These are phyloP conservation scores for Drosophila diplacantha DNA, from an alignment of 2,888 invertebrate genomes.

Conservation along the genomic window DNA sequence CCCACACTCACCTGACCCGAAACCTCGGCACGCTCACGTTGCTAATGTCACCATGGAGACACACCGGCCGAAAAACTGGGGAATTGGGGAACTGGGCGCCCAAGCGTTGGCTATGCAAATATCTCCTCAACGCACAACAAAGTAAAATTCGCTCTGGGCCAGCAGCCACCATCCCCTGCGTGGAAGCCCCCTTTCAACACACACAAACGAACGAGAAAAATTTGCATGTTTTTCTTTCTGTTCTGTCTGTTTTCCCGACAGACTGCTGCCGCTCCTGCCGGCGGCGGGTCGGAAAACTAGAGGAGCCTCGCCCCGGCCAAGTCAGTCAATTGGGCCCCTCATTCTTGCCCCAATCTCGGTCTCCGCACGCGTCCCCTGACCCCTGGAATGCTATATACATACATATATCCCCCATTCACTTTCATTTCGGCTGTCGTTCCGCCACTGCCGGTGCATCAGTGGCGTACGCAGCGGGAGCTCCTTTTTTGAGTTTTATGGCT, in stretches of 20 bases:
- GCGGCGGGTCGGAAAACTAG: conserved; percentile 24
- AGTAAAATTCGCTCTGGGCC: conserved; percentile 59
- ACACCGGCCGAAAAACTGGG: conserved; percentile 22
- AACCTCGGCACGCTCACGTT: conserved; percentile 30
- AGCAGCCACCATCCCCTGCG: conserved; percentile 4
- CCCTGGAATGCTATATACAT: conserved; percentile 19
- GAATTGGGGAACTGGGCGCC: conserved; percentile 36
- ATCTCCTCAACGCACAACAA: conserved; percentile 55
- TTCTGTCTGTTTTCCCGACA: conserved; percentile 43
- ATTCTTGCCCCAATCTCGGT: conserved; percentile 19
- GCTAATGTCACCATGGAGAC: conserved; percentile 68
- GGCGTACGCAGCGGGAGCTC: conserved; percentile 7
- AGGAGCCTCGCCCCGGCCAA: conserved; percentile 26
- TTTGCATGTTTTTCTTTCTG: conserved; percentile 56
- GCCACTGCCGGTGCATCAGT: conserved; percentile 23
- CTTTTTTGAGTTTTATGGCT: neutral
- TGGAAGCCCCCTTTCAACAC: conserved; percentile 9
- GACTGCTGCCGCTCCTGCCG: conserved; percentile 25
- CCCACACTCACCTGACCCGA: conserved; percentile 48
- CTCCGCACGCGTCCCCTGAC: conserved; percentile 11
- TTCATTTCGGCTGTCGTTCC: conserved; percentile 53
- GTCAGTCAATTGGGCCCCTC: conserved; percentile 55
- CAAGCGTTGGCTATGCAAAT: conserved; percentile 57
- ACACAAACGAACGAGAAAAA: conserved; percentile 34
- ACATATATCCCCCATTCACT: conserved; percentile 38